Conservation (phyloP, 2,888 invertebrate genomes). For the Megaustenia siamemsis region DNA sequence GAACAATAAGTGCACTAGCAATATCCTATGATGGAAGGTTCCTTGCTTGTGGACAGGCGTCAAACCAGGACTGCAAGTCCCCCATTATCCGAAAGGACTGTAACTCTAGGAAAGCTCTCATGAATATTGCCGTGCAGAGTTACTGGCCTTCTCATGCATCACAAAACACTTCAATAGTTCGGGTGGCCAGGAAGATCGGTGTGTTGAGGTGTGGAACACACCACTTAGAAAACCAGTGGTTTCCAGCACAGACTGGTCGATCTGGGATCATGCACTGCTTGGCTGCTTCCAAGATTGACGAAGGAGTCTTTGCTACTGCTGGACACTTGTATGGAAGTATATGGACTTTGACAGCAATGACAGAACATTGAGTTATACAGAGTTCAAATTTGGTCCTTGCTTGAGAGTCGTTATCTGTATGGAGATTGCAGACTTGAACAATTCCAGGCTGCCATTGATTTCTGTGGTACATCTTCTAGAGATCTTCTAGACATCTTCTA, state of each 20-base stretch:
- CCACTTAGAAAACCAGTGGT: slow-evolving; percentile 13
- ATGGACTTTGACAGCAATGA: slow-evolving; percentile 32
- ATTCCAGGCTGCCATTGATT: slow-evolving; percentile 12
- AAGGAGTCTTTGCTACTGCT: slow-evolving; percentile 21
- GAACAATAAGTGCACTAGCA: slow-evolving; percentile 78
- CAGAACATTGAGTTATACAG: slow-evolving; percentile 9
- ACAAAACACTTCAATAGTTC: slow-evolving; percentile 90
- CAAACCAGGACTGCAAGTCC: slow-evolving; percentile 87
- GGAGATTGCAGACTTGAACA: slow-evolving; percentile 40
- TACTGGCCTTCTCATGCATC: slow-evolving; percentile 89
- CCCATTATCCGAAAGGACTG: slow-evolving; percentile 94
- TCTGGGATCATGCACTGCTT: slow-evolving; percentile 33
- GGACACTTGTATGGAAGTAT: slow-evolving; percentile 44
- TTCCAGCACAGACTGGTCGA: slow-evolving; percentile 9
- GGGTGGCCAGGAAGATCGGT: slow-evolving; percentile 93
- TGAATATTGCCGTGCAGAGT: slow-evolving; percentile 89
- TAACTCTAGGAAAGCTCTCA: slow-evolving; percentile 83
- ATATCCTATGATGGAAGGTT: slow-evolving; percentile 87
- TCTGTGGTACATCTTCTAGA: slow-evolving; percentile 45
- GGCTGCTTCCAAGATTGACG: slow-evolving; percentile 41
- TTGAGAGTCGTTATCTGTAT: slow-evolving; percentile 25
- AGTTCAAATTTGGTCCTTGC: slow-evolving; percentile 25
- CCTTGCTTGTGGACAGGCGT: slow-evolving; percentile 93
- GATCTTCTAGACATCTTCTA: too few relatives aligned
- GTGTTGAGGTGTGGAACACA: slow-evolving; percentile 8